Evolutionary conservation across 2,113 vertebrate genomes (phyloP).

Genomic region (Anser brachyrhynchus): DNA sequence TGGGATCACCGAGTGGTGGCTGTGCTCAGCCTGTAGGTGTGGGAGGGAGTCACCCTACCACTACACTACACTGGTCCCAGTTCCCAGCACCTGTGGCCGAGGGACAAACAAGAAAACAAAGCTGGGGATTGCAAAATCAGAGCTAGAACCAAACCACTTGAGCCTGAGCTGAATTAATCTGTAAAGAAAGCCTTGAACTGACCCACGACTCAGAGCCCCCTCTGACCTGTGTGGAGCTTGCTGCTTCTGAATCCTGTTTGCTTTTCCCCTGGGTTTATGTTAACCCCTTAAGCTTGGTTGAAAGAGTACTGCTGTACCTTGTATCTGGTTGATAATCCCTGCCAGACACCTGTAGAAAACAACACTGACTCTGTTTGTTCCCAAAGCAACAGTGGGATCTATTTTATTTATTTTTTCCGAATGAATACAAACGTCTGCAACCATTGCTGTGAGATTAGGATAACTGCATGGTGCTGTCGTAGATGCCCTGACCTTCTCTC

Average conservation of each 20-base stretch:
- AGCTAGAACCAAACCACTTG: slow-evolving; percentile 36
- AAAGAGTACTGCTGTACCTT: neutral
- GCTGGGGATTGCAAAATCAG: neutral
- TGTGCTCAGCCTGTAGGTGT: neutral
- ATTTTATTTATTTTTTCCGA: neutral
- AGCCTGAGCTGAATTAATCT: slow-evolving; percentile 7
- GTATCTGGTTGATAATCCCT: neutral
- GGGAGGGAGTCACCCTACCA: neutral
- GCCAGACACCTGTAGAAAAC: neutral
- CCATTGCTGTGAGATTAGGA: neutral
- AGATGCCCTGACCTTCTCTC: slow-evolving; percentile 9
- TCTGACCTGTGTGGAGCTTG: neutral
- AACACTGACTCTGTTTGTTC: neutral
- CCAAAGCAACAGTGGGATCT: neutral
- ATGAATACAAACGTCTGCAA: neutral
- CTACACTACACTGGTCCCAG: neutral
- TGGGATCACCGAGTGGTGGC: neutral
- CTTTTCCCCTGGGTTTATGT: neutral
- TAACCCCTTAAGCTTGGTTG: neutral
- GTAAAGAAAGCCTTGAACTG: slow-evolving; percentile 35
- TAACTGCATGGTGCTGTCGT: neutral
- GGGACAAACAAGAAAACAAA: slow-evolving; percentile 20
- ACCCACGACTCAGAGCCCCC: neutral
- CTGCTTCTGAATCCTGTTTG: neutral
- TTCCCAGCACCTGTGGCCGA: neutral